Conservation (phyloP, 2,797 vertebrate genomes). For the Spinus pinus region DNA sequence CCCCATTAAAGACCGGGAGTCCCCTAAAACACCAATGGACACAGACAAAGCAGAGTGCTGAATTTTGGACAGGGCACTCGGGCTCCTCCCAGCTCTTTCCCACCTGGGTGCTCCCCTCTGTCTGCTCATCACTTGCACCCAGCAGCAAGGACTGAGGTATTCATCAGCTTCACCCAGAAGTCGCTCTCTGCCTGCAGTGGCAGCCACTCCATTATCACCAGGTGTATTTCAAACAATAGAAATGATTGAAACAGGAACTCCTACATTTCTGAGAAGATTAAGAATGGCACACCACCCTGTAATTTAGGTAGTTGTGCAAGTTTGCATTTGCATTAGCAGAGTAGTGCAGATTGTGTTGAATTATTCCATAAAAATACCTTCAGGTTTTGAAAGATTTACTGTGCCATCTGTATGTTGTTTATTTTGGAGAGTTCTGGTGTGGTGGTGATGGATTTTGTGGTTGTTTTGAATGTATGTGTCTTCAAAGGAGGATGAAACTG, state of each 20-base stretch:
- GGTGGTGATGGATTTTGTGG: conserved; percentile 2
- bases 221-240: conserved; percentile 55
- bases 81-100: not conserved
- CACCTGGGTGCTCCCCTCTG: not conserved
- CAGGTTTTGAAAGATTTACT: conserved; percentile 12
- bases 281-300: conserved; percentile 67
- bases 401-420: not conserved
- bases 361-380: conserved; percentile 25
- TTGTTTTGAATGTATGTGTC: not conserved
- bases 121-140: not conserved
- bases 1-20: not conserved
- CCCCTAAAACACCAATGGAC: not conserved
- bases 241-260: conserved; percentile 69
- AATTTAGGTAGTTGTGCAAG: conserved; percentile 49
- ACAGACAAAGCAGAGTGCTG: not conserved
- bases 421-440: conserved; percentile 7
- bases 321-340: conserved; percentile 56
- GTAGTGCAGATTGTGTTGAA: conserved; percentile 1
- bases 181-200: conserved; percentile 38
- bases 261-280: conserved; percentile 64
- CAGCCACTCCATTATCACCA: conserved; percentile 43
- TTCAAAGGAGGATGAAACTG: not conserved
- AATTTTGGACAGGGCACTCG: not conserved
- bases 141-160: not conserved
- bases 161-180: conserved; percentile 29